phyloP scores from a whole-genome alignment of 1,140 invertebrate genomes.

The Asobara japonica region DNA sequence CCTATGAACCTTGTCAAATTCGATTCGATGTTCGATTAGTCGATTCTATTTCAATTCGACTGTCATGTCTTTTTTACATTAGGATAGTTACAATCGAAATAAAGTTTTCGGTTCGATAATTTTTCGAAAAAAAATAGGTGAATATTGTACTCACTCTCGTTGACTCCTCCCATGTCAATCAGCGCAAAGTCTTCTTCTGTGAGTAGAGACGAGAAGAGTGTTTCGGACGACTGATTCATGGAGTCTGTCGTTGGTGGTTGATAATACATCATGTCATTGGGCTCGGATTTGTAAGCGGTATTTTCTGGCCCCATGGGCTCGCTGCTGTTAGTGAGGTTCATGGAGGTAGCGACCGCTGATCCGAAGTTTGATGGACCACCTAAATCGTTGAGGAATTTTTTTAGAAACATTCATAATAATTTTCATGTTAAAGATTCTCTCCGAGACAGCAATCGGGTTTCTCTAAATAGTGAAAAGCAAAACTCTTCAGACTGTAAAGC shows the following conservation, averaged over 20 bases:
- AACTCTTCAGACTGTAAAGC: no score
- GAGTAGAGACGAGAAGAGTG: slow-evolving; percentile 84
- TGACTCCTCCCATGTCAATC: slow-evolving; percentile 91
- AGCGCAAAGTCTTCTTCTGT: slow-evolving; percentile 88
- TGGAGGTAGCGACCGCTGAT: slow-evolving; percentile 81
- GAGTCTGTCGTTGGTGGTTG: slow-evolving; percentile 72
- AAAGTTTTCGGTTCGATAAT: no score
- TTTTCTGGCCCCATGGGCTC: slow-evolving; percentile 65
- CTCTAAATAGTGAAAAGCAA: no score
- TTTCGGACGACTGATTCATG: slow-evolving; percentile 80
- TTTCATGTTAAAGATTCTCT: no score
- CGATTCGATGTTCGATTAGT: no score
- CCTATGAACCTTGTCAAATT: no score
- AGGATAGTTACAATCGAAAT: no score
- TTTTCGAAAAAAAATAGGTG: not conserved
- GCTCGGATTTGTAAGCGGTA: slow-evolving; percentile 64
- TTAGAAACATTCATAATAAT: no score
- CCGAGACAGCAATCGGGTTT: no score
- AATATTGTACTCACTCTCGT: slow-evolving; percentile 75
- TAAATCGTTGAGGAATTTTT: slow-evolving; percentile 42
- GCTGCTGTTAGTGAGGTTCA: slow-evolving; percentile 78
- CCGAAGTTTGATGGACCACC: slow-evolving; percentile 76
- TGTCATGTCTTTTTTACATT: no score
- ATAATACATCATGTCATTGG: slow-evolving; percentile 75
- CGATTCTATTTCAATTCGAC: no score